A percentile compares a stretch with the other conserved stretches of the same genome.
phyloP scores from a whole-genome alignment of 2,797 vertebrate genomes.

The Lithobates sylvaticus region DNA sequence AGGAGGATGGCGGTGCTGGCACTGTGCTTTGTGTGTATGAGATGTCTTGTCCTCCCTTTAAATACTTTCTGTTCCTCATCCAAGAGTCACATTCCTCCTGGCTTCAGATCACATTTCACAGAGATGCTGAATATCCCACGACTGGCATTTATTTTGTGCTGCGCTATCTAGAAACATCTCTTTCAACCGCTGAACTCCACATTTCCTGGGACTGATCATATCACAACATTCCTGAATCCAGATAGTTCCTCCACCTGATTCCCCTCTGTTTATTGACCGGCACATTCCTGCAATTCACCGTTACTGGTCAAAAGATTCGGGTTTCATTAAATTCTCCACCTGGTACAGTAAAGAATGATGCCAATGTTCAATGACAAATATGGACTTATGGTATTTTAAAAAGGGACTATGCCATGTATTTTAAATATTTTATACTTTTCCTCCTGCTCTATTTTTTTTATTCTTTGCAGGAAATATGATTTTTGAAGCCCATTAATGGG shows the following conservation, averaged over 20 bases:
- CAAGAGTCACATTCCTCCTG: constrained; percentile 41
- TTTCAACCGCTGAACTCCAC: constrained; percentile 24
- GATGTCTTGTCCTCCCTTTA: constrained; percentile 47
- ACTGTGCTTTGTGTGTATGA: constrained; percentile 39
- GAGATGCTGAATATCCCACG: constrained; percentile 25
- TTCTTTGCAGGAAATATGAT: no score
- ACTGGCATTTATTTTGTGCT: constrained; percentile 7
- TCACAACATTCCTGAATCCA: constrained; percentile 24
- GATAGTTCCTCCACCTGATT: constrained; percentile 10
- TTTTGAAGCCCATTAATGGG: no score
- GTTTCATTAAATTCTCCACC: not conserved
- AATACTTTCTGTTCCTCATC: constrained; percentile 52
- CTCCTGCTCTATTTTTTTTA: no score
- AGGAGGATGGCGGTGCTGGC: not conserved
- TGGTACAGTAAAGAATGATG: not conserved
- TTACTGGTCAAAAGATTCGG: not conserved
- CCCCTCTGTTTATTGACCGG: constrained; percentile 21
- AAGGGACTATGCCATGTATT: no score
- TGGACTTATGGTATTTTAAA: no score
- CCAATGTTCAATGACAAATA: no score
- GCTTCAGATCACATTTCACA: constrained; percentile 49
- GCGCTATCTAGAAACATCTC: constrained; percentile 16
- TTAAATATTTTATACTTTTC: no score
- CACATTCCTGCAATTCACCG: constrained; percentile 5
- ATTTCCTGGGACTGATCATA: constrained; percentile 18